Percentiles rank a stretch among this genome's conserved stretches.
Evolutionary conservation across 2,888 invertebrate genomes (phyloP).

Genomic region (Drosophila subquinaria): DNA sequence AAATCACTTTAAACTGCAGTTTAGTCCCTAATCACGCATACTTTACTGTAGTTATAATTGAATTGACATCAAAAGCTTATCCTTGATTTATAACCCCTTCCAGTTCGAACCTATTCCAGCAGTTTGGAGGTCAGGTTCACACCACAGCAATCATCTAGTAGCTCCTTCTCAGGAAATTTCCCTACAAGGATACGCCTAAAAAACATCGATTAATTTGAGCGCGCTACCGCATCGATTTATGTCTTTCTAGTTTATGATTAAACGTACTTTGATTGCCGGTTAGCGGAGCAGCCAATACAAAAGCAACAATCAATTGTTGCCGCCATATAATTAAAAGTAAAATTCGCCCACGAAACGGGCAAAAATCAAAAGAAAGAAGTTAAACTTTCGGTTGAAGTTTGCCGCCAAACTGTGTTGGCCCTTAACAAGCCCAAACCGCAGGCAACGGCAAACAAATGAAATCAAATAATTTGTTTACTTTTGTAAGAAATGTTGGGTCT

Average conservation of each 20-base stretch:
- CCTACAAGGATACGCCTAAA: slow-evolving; percentile 2
- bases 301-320: slow-evolving; percentile 18
- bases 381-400: slow-evolving; percentile 66
- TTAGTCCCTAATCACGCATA: not conserved
- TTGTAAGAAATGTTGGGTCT: slow-evolving; percentile 62
- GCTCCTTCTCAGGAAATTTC: slow-evolving; percentile 9
- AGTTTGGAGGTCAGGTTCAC: not conserved
- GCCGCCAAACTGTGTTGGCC: slow-evolving; percentile 57
- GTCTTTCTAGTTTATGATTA: slow-evolving; percentile 42
- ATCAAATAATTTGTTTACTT: slow-evolving; percentile 80
- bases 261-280: slow-evolving; percentile 63
- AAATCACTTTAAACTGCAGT: not conserved
- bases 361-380: slow-evolving; percentile 22
- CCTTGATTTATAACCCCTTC: not conserved
- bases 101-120: not conserved
- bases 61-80: not conserved
- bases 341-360: slow-evolving; percentile 61
- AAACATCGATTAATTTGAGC: not conserved
- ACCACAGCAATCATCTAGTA: not conserved
- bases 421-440: slow-evolving; percentile 69
- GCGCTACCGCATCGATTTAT: slow-evolving; percentile 36
- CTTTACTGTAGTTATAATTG: not conserved
- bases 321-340: slow-evolving; percentile 64
- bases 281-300: slow-evolving; percentile 28
- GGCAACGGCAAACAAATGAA: slow-evolving; percentile 58